phyloP scores from a whole-genome alignment of 2,797 vertebrate species.

The Vultur gryphus region DNA sequence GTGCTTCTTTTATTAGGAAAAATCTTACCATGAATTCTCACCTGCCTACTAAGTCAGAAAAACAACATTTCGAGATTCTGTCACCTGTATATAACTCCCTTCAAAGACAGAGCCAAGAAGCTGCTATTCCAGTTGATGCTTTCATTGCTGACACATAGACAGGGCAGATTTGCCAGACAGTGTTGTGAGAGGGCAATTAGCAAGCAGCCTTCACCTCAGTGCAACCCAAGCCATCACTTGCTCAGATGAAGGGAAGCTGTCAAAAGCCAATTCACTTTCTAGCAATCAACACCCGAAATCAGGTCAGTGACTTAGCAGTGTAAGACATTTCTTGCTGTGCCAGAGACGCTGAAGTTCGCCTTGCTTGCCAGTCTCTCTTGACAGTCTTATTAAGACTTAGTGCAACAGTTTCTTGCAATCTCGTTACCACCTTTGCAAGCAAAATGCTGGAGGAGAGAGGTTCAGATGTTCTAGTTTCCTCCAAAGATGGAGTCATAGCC shows the following conservation, averaged over 20 bases:
- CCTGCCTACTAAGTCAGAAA: not conserved
- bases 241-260: slow-evolving; percentile 27
- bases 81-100: not conserved
- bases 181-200: not conserved
- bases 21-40: not conserved
- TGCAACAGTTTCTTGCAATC: not conserved
- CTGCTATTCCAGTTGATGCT: not conserved
- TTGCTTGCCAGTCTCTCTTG: not conserved
- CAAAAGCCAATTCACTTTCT: slow-evolving; percentile 25
- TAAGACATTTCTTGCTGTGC: not conserved
- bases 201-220: not conserved
- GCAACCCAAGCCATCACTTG: not conserved
- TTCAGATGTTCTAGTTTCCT: not conserved
- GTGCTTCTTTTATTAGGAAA: not conserved
- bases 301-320: not conserved
- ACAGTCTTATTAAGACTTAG: not conserved
- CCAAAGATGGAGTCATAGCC: not conserved
- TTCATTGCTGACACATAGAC: not conserved
- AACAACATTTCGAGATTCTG: not conserved
- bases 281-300: not conserved
- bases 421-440: not conserved
- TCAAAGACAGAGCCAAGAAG: not conserved
- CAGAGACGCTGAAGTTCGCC: not conserved
- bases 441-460: not conserved
- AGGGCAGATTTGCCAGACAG: not conserved